These are phyloP conservation scores for Diabrotica undecimpunctata DNA, from an alignment of 1,140 invertebrate species.

Conservation along the genomic window DNA sequence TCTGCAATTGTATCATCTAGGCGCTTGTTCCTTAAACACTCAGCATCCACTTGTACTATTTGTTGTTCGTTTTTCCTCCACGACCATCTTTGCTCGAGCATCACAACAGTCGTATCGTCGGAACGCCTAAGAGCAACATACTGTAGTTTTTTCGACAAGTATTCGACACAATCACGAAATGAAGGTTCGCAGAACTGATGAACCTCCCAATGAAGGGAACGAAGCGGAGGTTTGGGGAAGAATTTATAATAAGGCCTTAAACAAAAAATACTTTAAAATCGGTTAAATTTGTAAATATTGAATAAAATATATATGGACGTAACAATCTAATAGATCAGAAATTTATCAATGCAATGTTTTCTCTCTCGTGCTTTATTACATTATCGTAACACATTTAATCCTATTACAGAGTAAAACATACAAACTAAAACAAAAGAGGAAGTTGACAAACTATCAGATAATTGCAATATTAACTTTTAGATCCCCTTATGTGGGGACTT, in stretches of 20 bases:
- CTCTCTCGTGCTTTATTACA: too few species aligned
- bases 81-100: conserved; percentile 51
- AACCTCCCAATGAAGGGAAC: conserved; percentile 59
- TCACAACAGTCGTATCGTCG: conserved; percentile 52
- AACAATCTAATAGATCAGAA: too few species aligned
- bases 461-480: too few species aligned
- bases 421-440: too few species aligned
- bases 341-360: background rate
- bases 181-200: conserved; percentile 53
- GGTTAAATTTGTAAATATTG: too few species aligned
- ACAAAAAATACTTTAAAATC: background rate
- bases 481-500: too few species aligned
- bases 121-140: conserved; percentile 45
- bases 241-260: conserved; percentile 40
- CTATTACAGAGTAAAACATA: too few species aligned
- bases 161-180: conserved; percentile 55
- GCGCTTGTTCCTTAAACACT: conserved; percentile 49
- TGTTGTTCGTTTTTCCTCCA: conserved; percentile 39
- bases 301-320: too few species aligned
- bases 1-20: conserved; percentile 48
- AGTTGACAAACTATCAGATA: too few species aligned
- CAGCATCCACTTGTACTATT: conserved; percentile 47
- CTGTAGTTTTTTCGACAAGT: conserved; percentile 50
- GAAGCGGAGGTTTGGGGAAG: conserved; percentile 56
- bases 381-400: too few species aligned